Conservation (phyloP, 1,140 invertebrate genomes). For the Ganaspis sp. region DNA sequence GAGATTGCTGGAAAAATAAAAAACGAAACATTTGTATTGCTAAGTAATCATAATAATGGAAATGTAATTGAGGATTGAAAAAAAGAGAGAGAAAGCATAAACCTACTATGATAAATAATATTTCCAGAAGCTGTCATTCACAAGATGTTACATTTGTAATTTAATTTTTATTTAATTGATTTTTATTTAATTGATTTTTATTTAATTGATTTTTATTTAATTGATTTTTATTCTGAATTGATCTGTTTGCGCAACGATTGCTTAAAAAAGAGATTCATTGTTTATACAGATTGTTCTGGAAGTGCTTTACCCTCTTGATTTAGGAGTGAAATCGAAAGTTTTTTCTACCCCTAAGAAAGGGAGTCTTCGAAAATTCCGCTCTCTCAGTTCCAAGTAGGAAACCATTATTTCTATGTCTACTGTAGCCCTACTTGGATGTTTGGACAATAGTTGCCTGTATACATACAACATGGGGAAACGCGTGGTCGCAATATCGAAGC, state of each 20-base stretch:
- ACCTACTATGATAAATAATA: too few species aligned
- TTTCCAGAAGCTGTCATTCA: too few species aligned
- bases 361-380: constrained; percentile 13
- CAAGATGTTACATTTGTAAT: too few species aligned
- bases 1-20: background rate
- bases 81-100: too few species aligned
- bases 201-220: too few species aligned
- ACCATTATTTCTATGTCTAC: constrained; percentile 67
- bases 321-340: background rate
- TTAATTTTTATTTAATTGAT: too few species aligned
- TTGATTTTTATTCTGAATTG: too few species aligned
- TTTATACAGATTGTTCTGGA: too few species aligned
- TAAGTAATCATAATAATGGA: background rate
- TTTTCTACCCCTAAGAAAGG: background rate
- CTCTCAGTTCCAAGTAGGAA: constrained; percentile 54
- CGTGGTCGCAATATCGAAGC: constrained; percentile 60
- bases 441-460: constrained; percentile 64
- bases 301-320: background rate
- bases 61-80: background rate
- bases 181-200: too few species aligned
- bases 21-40: background rate
- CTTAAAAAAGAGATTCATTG: too few species aligned
- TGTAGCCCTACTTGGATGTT: constrained; percentile 59
- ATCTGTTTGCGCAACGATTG: too few species aligned
- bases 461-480: constrained; percentile 48